A percentile compares a stretch with the other conserved stretches of the same genome.
phyloP scores from a whole-genome alignment of 2,797 vertebrate genomes.

The Notolepis coatsorum region DNA sequence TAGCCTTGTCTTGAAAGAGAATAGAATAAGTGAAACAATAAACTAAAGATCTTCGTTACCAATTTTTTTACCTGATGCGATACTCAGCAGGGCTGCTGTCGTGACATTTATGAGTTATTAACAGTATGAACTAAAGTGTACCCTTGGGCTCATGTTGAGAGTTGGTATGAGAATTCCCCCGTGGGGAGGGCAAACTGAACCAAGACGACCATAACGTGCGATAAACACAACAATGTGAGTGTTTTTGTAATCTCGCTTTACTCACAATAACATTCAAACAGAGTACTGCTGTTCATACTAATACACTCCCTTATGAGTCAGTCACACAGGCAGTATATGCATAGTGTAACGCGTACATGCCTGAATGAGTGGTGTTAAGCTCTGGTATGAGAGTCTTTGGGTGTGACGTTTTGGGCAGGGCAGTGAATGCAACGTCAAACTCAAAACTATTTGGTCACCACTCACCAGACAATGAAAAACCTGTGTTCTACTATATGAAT shows the following conservation, averaged over 20 bases:
- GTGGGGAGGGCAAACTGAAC: background rate
- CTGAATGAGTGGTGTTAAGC: constrained; percentile 11
- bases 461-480: background rate
- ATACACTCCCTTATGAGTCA: background rate
- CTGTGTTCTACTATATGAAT: background rate
- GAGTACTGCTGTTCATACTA: background rate
- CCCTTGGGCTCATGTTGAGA: constrained; percentile 18
- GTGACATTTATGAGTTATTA: constrained; percentile 23
- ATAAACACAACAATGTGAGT: background rate
- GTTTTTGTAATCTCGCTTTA: background rate
- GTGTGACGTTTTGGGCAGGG: constrained; percentile 50
- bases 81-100: constrained; percentile 38
- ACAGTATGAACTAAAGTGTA: constrained; percentile 28
- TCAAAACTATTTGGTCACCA: background rate
- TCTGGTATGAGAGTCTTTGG: constrained; percentile 52
- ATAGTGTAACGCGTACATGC: background rate
- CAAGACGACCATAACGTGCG: constrained; percentile 4
- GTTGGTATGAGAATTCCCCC: constrained; percentile 20
- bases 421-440: constrained; percentile 7
- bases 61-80: constrained; percentile 28
- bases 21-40: background rate
- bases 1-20: background rate
- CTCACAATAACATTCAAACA: background rate
- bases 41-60: background rate
- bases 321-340: background rate